These are phyloP conservation scores for Plebejus melissa DNA, from an alignment of 2,888 invertebrate species.

Conservation along the genomic window DNA sequence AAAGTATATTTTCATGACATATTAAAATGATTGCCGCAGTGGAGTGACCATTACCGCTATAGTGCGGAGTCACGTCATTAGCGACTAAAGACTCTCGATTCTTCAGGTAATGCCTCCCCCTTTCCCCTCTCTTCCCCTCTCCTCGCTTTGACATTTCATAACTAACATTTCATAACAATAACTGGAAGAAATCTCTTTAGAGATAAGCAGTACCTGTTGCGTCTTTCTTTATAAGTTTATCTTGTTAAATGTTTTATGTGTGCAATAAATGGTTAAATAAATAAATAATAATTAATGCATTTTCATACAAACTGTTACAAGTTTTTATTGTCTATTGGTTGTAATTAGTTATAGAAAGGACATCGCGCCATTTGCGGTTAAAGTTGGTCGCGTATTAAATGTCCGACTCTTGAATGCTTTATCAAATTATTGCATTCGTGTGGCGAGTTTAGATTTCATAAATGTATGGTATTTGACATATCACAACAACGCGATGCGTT, in stretches of 20 bases:
- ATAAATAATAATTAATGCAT: constrained; percentile 20
- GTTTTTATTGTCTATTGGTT: neutral
- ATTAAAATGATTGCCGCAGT: constrained; percentile 36
- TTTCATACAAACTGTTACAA: neutral
- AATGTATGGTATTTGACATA: no score
- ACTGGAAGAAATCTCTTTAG: no score
- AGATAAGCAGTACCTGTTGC: no score
- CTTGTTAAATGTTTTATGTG: no score
- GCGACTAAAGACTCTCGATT: constrained; percentile 53
- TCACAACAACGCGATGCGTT: no score
- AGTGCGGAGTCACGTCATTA: constrained; percentile 63
- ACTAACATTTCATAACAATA: neutral
- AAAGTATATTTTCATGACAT: constrained; percentile 38
- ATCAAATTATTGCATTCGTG: no score
- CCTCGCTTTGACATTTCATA: constrained; percentile 22
- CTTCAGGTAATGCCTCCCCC: constrained; percentile 42
- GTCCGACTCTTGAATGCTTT: no score
- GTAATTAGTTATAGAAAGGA: neutral
- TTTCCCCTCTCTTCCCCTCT: constrained; percentile 32
- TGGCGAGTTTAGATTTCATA: no score
- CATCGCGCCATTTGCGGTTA: no score
- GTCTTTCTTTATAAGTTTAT: no score
- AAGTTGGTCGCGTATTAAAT: no score
- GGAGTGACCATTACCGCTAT: constrained; percentile 68
- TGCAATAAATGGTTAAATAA: no score